phyloP scores from a whole-genome alignment of 2,888 invertebrate genomes.

The Allacma fusca region DNA sequence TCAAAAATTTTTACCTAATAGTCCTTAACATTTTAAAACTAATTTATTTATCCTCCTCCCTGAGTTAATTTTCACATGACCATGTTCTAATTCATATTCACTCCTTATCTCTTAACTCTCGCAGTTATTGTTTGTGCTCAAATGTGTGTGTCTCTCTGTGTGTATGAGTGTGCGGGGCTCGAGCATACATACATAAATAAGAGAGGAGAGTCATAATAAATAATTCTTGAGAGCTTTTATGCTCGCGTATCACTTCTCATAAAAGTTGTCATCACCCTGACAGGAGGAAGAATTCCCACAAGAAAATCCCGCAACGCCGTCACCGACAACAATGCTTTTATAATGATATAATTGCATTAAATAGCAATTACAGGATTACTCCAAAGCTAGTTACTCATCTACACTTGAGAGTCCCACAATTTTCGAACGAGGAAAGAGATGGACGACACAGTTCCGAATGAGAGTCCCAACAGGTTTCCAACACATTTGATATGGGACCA shows the following conservation, averaged over 20 bases:
- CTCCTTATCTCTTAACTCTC: too few species aligned
- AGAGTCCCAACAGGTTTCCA: too few species aligned
- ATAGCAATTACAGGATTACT: neutral
- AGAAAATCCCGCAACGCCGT: slow-evolving; percentile 9
- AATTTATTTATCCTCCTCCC: slow-evolving; percentile 21
- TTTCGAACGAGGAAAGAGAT: too few species aligned
- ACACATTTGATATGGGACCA: too few species aligned
- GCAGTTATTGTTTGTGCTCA: too few species aligned
- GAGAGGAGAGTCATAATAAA: too few species aligned
- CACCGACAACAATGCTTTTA: neutral
- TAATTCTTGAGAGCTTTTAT: neutral
- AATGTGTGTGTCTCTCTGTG: too few species aligned
- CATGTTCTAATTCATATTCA: slow-evolving; percentile 19
- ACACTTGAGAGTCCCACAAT: neutral
- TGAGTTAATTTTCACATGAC: slow-evolving; percentile 16
- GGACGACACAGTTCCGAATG: too few species aligned
- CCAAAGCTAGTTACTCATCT: neutral
- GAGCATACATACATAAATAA: too few species aligned
- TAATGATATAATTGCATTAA: slow-evolving; percentile 7
- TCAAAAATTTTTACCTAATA: neutral
- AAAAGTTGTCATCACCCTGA: slow-evolving; percentile 28
- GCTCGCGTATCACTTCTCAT: neutral
- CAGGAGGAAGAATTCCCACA: slow-evolving; percentile 5
- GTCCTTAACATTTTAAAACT: neutral
- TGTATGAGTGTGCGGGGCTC: too few species aligned